Evolutionary conservation across 2,888 invertebrate species (phyloP).

Genomic region (Dicyrtoma fusca): DNA sequence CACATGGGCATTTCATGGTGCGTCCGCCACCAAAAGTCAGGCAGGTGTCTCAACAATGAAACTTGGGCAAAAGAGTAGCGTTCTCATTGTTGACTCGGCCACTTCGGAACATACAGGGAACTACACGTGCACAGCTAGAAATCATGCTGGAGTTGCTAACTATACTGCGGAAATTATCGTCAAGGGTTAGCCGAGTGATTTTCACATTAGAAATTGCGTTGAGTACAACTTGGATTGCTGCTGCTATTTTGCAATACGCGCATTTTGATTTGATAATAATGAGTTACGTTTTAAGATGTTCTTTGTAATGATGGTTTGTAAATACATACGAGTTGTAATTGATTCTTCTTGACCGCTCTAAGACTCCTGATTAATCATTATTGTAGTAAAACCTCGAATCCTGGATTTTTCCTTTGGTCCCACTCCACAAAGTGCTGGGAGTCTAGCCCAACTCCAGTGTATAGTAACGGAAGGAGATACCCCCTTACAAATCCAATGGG

Average conservation of each 20-base stretch:
- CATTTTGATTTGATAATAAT: not conserved
- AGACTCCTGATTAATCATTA: not conserved
- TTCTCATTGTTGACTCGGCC: slow-evolving; percentile 71
- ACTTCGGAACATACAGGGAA: slow-evolving; percentile 72
- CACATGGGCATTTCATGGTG: slow-evolving; percentile 68
- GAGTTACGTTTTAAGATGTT: no score
- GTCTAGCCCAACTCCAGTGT: slow-evolving; percentile 57
- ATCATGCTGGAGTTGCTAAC: slow-evolving; percentile 71
- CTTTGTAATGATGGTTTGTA: no score
- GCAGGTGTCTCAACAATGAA: slow-evolving; percentile 50
- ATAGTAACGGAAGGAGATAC: slow-evolving; percentile 59
- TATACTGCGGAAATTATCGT: slow-evolving; percentile 71
- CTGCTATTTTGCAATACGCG: slow-evolving; percentile 10
- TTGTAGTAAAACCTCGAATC: slow-evolving; percentile 68
- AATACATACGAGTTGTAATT: no score
- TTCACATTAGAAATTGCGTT: not conserved
- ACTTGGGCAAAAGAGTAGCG: slow-evolving; percentile 67
- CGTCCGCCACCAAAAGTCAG: slow-evolving; percentile 35
- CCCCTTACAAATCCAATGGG: slow-evolving; percentile 63
- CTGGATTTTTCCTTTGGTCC: slow-evolving; percentile 70
- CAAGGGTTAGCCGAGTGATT: slow-evolving; percentile 28
- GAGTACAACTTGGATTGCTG: not conserved
- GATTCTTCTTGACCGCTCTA: not conserved
- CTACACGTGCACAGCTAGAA: slow-evolving; percentile 75
- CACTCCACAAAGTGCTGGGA: slow-evolving; percentile 58